Percentiles rank a stretch among this genome's conserved stretches.
phyloP scores from a whole-genome alignment of 2,797 vertebrate species.

The Gallirallus australis region DNA sequence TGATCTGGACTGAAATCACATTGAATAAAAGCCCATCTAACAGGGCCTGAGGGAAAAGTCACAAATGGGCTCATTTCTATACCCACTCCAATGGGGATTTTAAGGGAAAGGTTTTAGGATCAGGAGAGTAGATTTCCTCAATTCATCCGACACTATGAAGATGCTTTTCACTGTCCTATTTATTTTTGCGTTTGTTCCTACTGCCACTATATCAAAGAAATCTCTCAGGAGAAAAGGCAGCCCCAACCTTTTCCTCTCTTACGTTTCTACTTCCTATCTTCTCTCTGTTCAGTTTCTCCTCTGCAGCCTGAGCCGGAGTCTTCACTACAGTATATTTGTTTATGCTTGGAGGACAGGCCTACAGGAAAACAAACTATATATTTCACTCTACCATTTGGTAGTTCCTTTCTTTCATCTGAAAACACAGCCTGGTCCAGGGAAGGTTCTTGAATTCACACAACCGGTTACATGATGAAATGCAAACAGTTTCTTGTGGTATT shows the following conservation, averaged over 20 bases:
- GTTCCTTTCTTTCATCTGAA: slow-evolving; percentile 59
- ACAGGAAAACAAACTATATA: slow-evolving; percentile 51
- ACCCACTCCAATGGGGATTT: neutral
- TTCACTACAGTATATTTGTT: slow-evolving; percentile 1
- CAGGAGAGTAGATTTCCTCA: neutral
- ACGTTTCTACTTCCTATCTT: neutral
- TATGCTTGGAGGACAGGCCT: slow-evolving; percentile 29
- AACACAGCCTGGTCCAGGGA: slow-evolving; percentile 50
- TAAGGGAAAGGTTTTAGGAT: neutral
- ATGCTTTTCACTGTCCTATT: neutral
- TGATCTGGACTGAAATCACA: slow-evolving; percentile 41
- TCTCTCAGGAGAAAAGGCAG: neutral
- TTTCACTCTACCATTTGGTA: slow-evolving; percentile 56
- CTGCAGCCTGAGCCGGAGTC: neutral
- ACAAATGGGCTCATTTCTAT: slow-evolving; percentile 31
- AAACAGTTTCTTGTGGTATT: slow-evolving; percentile 67
- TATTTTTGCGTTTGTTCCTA: neutral
- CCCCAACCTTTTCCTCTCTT: neutral
- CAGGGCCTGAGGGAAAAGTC: slow-evolving; percentile 19
- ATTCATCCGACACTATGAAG: neutral
- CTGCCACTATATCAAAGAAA: neutral
- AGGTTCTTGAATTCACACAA: slow-evolving; percentile 58
- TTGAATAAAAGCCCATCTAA: slow-evolving; percentile 51
- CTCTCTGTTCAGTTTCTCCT: neutral
- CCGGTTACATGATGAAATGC: slow-evolving; percentile 64